phyloP scores from a whole-genome alignment of 2,113 vertebrate genomes.

The Kryptolebias marmoratus region DNA sequence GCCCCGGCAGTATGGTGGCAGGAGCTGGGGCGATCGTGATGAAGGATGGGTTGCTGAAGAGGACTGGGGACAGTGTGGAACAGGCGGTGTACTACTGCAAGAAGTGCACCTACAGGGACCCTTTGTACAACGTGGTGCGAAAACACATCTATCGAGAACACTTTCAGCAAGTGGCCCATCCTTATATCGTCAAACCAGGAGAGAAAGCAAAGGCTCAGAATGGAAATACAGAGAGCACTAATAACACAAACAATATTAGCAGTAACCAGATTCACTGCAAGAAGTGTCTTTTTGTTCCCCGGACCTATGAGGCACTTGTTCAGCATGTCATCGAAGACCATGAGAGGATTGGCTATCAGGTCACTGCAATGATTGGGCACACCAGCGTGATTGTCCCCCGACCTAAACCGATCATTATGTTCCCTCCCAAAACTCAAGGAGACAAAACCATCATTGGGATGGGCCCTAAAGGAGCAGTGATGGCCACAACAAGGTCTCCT shows the following conservation, averaged over 20 bases:
- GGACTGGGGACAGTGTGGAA: constrained; percentile 91
- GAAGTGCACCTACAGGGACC: constrained; percentile 99
- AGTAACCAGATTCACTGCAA: constrained; percentile 92
- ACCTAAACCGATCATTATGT: constrained; percentile 90
- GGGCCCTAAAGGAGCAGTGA: constrained; percentile 88
- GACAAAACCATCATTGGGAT: constrained; percentile 92
- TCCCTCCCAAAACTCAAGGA: constrained; percentile 88
- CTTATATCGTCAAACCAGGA: constrained; percentile 92
- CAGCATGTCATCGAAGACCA: constrained; percentile 99
- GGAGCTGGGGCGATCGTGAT: constrained; percentile 82
- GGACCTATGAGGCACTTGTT: constrained; percentile 96
- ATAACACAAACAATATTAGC: constrained; percentile 33
- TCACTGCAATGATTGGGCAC: constrained; percentile 98
- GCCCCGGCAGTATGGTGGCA: constrained; percentile 57
- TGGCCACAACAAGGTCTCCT: constrained; percentile 84
- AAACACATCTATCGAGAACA: constrained; percentile 99
- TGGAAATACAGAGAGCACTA: constrained; percentile 56
- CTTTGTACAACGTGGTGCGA: constrained; percentile 97
- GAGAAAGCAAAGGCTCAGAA: constrained; percentile 84
- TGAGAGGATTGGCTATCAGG: constrained; percentile 96
- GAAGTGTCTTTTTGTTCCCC: constrained; percentile 96
- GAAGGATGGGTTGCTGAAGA: constrained; percentile 93
- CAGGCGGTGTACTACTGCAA: constrained; percentile 99
- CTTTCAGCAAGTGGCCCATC: constrained; percentile 97
- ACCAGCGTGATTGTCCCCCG: constrained; percentile 96